Evolutionary conservation across 2,888 invertebrate genomes (phyloP), one percentile per base, ranked within the genome.

Genomic region (Napeogenes sylphis): DNA sequence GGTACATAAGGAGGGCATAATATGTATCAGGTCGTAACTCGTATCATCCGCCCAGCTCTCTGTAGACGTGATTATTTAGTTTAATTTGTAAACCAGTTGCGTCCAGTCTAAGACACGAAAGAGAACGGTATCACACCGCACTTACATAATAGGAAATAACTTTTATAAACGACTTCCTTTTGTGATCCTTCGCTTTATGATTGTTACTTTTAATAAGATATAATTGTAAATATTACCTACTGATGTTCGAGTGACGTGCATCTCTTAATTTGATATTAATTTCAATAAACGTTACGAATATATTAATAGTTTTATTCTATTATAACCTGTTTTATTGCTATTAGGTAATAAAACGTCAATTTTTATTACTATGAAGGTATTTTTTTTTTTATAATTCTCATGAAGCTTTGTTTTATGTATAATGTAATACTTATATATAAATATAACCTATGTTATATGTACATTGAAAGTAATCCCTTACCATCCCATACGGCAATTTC

Each of bases 181-280:
- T 42, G n/a, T 59, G 30, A 45, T 30, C 35, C 46, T n/a, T 54
- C 38, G 59, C 53, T 59, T 45, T 57, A 54, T 59, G 14, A 54
- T 54, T 53, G 32, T 33, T 47, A 58, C 6, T 10, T 8, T n/a
- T 3, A 8, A 10, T 32, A 5, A 33, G n/a, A 32, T 42, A 42
- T 61, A 51, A 21, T 55, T 59, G 54, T 60, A 56, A 56, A 45
- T 61, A 61, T 30, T 21, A 51, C 53, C 42, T 21, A 51, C 53
- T 32, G 53, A 57, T 61, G 32, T 56, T 30, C 21, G 8, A 53
- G 14, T n/a, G 59, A 67, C 47, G 57, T 56, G 65, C 53, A 53
- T 55, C 55, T 60, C 53, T 57, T 46, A 59, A 61, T 60, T 62
- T 66, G 64, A 67, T 67, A 67, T 64, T 63, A 66, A 57, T 58